Base-by-base conservation (phyloP, 2,113 vertebrate genomes). In the Numida meleagris region DNA sequence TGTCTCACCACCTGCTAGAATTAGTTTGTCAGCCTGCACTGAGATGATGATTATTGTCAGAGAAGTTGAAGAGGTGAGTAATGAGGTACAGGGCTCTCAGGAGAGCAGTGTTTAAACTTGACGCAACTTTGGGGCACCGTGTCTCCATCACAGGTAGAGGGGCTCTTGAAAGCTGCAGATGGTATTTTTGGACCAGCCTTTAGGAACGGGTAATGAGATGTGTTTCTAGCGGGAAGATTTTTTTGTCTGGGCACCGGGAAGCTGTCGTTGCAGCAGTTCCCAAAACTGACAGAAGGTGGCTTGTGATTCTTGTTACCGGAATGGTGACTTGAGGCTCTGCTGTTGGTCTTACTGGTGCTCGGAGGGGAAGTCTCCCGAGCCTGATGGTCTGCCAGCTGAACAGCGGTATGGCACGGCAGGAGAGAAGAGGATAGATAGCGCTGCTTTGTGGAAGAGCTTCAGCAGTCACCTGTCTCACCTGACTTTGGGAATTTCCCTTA, bases 201-300 rank as follows among this genome's bases (percentile, higher is more conserved):
- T 61, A 40, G 63, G 29, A 21, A 20, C 0, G 0, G 34, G 8
- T 50, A 34, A 34, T 0, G 5, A 89, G 66, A 34, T 57, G 5
- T 2, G 2, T n/a, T 57, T 19, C 38, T 63, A 29, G 42, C n/a
- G 46, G 12, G 18, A 59, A 5, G 18, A 12, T 33, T 86, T 87
- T 87, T 84, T 75, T 75, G 5, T 53, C 11, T 55, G 38, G 4
- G 9, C 7, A 2, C 21, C 45, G 33, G 29, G 38, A 74, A 20
- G 10, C 27, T 92, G 40, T 61, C 7, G 8, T 82, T 92, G 48
- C n/a, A 82, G n/a, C 10, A 43, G 50, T 27, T 78, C 27, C 19
- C 43, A 40, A 31, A 63, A 9, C 2, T 0, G 42, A 24, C 38
- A 33, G 33, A 88, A 72, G 25, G 14, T 21, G 36, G 11, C 8